phyloP scores from a whole-genome alignment of 2,113 vertebrate species.

The Synodontis membranacea region DNA sequence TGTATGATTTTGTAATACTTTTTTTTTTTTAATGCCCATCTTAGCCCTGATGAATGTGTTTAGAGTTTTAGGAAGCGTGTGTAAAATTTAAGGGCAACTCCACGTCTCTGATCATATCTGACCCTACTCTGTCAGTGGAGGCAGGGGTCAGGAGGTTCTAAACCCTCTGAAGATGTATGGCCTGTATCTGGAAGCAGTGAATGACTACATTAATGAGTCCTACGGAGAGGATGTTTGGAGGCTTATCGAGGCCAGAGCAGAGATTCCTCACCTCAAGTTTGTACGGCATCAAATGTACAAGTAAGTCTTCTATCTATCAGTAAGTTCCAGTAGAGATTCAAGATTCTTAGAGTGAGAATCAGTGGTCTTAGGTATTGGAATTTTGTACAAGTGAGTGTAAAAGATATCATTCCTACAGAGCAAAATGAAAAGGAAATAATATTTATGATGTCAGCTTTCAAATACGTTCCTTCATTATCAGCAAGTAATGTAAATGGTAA shows the following conservation, averaged over 20 bases:
- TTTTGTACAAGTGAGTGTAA: not conserved
- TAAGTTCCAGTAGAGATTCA: not conserved
- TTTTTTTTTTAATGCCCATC: not conserved
- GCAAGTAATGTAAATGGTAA: not conserved
- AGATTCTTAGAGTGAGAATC: not conserved
- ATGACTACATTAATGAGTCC: constrained; percentile 75
- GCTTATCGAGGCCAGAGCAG: constrained; percentile 73
- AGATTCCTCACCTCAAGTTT: constrained; percentile 76
- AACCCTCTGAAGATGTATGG: constrained; percentile 73
- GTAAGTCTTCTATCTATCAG: constrained; percentile 53
- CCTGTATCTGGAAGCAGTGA: constrained; percentile 75
- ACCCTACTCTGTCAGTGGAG: constrained; percentile 45
- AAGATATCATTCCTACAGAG: not conserved
- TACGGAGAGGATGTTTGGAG: constrained; percentile 76
- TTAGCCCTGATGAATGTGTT: not conserved
- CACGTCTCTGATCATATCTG: not conserved
- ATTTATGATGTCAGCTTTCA: not conserved
- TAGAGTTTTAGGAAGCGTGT: not conserved
- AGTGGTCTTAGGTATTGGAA: not conserved
- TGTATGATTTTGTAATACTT: not conserved
- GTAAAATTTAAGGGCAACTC: not conserved
- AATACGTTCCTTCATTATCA: too few relatives aligned
- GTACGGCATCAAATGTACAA: constrained; percentile 77
- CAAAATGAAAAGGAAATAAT: not conserved
- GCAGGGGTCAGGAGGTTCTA: constrained; percentile 57